Conservation (phyloP, 2,113 vertebrate species). For the Pelvicachromis taeniatus region DNA sequence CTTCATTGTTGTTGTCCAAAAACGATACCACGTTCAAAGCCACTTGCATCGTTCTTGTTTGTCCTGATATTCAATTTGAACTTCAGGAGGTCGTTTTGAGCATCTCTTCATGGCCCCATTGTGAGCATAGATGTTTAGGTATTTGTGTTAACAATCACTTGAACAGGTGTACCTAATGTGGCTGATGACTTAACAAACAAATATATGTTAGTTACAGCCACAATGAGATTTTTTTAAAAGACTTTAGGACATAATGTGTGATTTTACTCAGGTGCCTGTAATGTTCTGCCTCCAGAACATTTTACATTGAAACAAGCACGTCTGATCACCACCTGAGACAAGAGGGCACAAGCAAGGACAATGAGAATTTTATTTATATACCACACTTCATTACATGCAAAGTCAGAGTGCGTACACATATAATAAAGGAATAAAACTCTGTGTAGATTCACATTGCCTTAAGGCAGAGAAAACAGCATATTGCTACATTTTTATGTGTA, state of each 20-base stretch:
- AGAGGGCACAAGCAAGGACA: background rate
- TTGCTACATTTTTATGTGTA: background rate
- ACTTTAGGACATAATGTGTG: background rate
- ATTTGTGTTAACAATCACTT: background rate
- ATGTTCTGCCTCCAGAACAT: background rate
- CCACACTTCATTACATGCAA: background rate
- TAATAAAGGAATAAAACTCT: background rate
- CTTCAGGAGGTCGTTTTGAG: background rate
- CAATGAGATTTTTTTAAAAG: fast-evolving
- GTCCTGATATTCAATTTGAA: background rate
- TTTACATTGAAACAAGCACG: background rate
- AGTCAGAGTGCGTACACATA: background rate
- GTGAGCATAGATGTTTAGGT: background rate
- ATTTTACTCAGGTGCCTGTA: background rate
- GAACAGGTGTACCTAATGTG: background rate
- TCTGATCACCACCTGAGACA: background rate
- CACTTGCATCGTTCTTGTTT: background rate
- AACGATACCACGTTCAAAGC: background rate
- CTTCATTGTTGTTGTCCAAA: background rate
- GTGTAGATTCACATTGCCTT: background rate
- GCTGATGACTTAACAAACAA: background rate
- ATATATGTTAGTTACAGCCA: background rate
- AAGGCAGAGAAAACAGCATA: background rate
- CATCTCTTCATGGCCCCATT: background rate
- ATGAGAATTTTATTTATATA: background rate